A percentile compares a stretch with the other conserved stretches of the same genome.
Conservation (phyloP, 2,888 invertebrate genomes). For the Archips xylosteana region DNA sequence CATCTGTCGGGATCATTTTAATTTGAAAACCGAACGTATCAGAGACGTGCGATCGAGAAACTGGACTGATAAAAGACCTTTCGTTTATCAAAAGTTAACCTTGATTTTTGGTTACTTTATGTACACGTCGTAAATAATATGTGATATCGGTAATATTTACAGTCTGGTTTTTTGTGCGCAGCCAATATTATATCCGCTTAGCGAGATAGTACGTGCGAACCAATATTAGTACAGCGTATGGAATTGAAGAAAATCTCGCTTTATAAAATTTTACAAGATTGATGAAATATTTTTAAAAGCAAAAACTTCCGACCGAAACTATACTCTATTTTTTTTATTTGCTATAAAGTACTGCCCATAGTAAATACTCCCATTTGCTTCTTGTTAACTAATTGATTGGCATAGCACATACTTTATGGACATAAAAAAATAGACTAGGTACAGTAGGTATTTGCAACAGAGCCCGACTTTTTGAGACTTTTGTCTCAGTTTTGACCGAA, state of each 20-base stretch:
- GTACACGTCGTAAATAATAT: slow-evolving; percentile 35
- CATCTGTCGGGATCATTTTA: slow-evolving; percentile 73
- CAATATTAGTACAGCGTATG: slow-evolving; percentile 8
- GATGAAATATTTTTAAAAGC: neutral
- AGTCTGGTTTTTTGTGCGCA: slow-evolving; percentile 35
- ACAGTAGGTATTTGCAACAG: no score
- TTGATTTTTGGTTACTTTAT: slow-evolving; percentile 29
- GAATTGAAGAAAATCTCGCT: neutral
- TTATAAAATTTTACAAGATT: neutral
- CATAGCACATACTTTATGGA: no score
- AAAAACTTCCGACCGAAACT: neutral
- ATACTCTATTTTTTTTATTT: no score
- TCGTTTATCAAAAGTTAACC: slow-evolving; percentile 28
- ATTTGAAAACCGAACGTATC: slow-evolving; percentile 61
- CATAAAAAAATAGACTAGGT: no score
- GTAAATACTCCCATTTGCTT: no score
- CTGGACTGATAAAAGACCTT: slow-evolving; percentile 30
- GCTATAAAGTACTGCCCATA: no score
- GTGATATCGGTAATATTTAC: slow-evolving; percentile 31
- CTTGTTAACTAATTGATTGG: no score
- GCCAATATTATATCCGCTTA: slow-evolving; percentile 26
- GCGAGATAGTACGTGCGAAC: slow-evolving; percentile 23
- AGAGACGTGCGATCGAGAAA: slow-evolving; percentile 42
- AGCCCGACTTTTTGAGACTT: no score
- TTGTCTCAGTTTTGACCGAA: no score